Evolutionary conservation across 2,888 invertebrate species (phyloP).

Genomic region (Leucoma salicis): DNA sequence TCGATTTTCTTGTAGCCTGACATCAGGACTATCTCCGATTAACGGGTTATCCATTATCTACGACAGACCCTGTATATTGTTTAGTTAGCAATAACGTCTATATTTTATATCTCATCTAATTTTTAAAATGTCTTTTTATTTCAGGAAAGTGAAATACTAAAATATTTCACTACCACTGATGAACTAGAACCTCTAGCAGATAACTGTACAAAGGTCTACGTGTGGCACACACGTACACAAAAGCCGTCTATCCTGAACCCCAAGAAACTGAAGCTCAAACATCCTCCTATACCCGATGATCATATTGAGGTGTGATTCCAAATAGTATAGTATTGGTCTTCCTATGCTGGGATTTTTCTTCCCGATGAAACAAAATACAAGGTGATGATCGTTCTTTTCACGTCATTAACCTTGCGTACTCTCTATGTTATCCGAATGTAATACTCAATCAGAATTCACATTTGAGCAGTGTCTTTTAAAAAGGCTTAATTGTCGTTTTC

Average conservation of each 20-base stretch:
- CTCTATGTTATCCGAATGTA: too few relatives aligned
- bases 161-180: slow-evolving; percentile 86
- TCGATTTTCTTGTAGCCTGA: too few relatives aligned
- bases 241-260: slow-evolving; percentile 87
- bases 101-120: neutral
- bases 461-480: too few relatives aligned
- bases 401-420: too few relatives aligned
- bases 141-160: slow-evolving; percentile 90
- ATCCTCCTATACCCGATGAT: slow-evolving; percentile 56
- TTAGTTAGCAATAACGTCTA: neutral
- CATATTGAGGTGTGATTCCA: slow-evolving; percentile 68
- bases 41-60: too few relatives aligned
- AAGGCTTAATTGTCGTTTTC: too few relatives aligned
- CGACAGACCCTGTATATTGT: too few relatives aligned
- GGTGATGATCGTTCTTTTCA: slow-evolving; percentile 16
- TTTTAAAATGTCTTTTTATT: slow-evolving; percentile 29
- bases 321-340: slow-evolving; percentile 19
- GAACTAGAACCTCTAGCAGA: slow-evolving; percentile 96
- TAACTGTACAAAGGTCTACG: slow-evolving; percentile 95
- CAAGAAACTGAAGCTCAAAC: slow-evolving; percentile 86
- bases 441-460: too few relatives aligned
- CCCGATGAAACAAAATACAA: slow-evolving; percentile 17
- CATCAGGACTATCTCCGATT: too few relatives aligned
- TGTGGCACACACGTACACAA: slow-evolving; percentile 99
- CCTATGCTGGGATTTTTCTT: slow-evolving; percentile 11